phyloP scores from a whole-genome alignment of 2,797 vertebrate genomes.

The Ceyx erithaca region DNA sequence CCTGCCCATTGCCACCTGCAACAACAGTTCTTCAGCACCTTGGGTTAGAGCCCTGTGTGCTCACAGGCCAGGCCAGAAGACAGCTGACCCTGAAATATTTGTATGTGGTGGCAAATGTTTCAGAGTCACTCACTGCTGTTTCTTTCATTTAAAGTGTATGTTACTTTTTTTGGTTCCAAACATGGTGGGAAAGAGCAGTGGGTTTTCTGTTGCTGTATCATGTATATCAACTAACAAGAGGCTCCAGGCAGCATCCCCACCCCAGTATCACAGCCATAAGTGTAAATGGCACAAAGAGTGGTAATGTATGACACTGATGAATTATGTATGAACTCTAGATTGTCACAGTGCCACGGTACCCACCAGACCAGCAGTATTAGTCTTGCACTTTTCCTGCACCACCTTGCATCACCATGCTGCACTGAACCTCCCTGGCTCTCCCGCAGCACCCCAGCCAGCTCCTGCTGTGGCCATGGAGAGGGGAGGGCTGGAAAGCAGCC shows the following conservation, averaged over 20 bases:
- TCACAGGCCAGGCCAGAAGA: background rate
- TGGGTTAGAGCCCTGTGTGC: accelerated
- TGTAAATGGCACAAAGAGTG: background rate
- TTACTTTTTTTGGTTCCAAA: background rate
- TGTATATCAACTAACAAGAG: background rate
- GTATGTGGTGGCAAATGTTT: background rate
- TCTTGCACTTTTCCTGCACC: background rate
- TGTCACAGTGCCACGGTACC: background rate
- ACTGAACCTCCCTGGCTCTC: background rate
- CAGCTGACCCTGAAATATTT: background rate
- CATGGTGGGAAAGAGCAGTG: background rate
- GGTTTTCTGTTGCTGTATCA: background rate
- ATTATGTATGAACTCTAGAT: background rate
- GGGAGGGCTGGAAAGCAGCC: background rate
- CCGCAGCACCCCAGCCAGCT: background rate
- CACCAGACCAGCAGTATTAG: background rate
- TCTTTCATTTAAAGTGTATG: background rate
- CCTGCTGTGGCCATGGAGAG: accelerated
- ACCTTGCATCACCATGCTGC: background rate
- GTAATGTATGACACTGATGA: background rate
- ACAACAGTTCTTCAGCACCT: background rate
- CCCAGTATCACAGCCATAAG: background rate
- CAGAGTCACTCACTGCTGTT: background rate
- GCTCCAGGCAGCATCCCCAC: background rate
- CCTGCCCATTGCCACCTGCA: background rate